Evolutionary conservation across 2,888 invertebrate species (phyloP).

Genomic region (Xanthia icteritia): DNA sequence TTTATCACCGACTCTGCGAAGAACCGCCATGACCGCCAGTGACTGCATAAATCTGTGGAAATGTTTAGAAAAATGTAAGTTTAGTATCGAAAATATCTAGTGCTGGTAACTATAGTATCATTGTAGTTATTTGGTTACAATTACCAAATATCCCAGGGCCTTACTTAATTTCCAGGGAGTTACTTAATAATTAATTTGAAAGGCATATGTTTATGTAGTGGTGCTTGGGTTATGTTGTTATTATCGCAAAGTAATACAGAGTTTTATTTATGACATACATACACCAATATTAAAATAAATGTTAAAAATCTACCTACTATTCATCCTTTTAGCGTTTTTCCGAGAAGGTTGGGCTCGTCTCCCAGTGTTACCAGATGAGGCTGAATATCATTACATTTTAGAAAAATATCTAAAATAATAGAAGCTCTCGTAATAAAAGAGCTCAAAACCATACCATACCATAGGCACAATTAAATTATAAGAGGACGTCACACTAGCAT

Average conservation of each 20-base stretch:
- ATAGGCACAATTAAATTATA: slow-evolving; percentile 7
- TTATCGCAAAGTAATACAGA: background rate
- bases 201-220: background rate
- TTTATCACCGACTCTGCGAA: slow-evolving; percentile 90
- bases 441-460: background rate
- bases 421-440: background rate
- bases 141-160: background rate
- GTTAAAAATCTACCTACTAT: slow-evolving; percentile 49
- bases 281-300: slow-evolving; percentile 34
- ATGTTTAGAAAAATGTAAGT: background rate
- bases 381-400: slow-evolving; percentile 51
- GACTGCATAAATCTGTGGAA: slow-evolving; percentile 90
- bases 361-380: slow-evolving; percentile 48
- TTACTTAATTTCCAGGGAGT: too few species aligned
- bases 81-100: background rate
- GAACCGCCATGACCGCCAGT: slow-evolving; percentile 91
- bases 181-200: background rate
- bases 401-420: slow-evolving; percentile 19
- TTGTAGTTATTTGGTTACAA: background rate
- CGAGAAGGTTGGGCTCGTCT: slow-evolving; percentile 43
- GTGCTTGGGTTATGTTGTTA: slow-evolving; percentile 7
- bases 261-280: slow-evolving; percentile 16
- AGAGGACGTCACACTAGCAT: background rate
- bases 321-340: slow-evolving; percentile 53
- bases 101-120: background rate